phyloP scores from a whole-genome alignment of 2,888 invertebrate genomes.

The Cheilosia vernalis region DNA sequence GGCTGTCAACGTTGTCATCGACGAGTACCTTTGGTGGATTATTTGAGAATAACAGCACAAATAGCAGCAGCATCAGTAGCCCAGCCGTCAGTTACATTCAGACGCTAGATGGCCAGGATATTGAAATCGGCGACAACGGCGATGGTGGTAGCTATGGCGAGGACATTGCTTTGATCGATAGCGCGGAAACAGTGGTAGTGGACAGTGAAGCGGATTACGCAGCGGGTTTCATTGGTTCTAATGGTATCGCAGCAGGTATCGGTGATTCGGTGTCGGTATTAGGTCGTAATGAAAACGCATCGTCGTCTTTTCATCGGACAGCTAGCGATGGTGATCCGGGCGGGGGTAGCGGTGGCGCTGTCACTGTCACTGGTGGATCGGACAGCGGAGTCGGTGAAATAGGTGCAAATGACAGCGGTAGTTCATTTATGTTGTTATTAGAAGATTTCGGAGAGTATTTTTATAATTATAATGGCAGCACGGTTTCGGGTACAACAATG shows the following conservation, averaged over 20 bases:
- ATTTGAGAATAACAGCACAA: constrained; percentile 57
- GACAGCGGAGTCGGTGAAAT: constrained; percentile 29
- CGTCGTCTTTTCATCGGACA: constrained; percentile 62
- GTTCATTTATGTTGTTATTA: constrained; percentile 86
- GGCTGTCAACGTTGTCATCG: constrained; percentile 55
- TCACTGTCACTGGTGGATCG: constrained; percentile 29
- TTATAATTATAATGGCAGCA: constrained; percentile 84
- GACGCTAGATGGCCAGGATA: constrained; percentile 46
- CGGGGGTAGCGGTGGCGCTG: constrained; percentile 55
- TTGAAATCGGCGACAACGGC: constrained; percentile 48
- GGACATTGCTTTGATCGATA: constrained; percentile 81
- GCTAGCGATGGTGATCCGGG: constrained; percentile 76
- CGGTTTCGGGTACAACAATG: constrained; percentile 80
- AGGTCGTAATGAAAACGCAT: constrained; percentile 51
- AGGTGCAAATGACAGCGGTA: constrained; percentile 79
- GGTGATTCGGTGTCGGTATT: constrained; percentile 61
- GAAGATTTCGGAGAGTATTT: constrained; percentile 92
- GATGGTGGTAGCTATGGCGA: constrained; percentile 76
- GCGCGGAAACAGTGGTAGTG: constrained; percentile 80
- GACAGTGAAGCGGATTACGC: constrained; percentile 79
- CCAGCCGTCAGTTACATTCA: constrained; percentile 46
- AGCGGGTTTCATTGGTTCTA: constrained; percentile 69
- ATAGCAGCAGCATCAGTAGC: constrained; percentile 32
- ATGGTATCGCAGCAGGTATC: constrained; percentile 54
- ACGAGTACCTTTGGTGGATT: constrained; percentile 55